Base-by-base conservation (phyloP, 2,888 invertebrate species). In the Pollenia griseotomentosa region DNA sequence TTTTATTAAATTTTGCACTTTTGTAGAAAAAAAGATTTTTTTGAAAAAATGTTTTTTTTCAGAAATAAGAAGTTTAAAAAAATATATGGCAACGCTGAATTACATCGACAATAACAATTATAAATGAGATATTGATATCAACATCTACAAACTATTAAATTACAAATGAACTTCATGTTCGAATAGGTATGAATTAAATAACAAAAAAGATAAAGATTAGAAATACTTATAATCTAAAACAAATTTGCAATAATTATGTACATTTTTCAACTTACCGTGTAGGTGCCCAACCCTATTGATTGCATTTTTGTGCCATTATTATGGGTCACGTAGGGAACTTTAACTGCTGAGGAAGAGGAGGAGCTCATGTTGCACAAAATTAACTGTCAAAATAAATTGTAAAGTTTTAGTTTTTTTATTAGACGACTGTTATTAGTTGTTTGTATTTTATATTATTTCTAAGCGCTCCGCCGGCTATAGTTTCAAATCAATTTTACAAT, bases 251-350 rank as follows among this genome's bases (percentile, higher is more conserved):
- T n/a, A 73, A 55, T 55, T 33, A 33, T 33, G 33, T 33, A 33
- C 4, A 33, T 33, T 6, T 33, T 33, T 33, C 7, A 48, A 66
- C 78, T 90, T 90, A 93, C 93, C 81, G 92, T 90, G 68, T 93
- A 93, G 6, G 93, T 93, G 73, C 93, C 93, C 68, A 93, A 86
- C 0, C 93, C 93, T 70, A 93, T 91, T 63, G 91, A 78, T 82
- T 91, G 93, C 51, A 93, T 88, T 88, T 91, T 90, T 2, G 91
- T 91, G 70, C 93, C 93, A 89, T 93, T 89, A 80, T 92, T 93
- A 70, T 93, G 90, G 59, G 89, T 91, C 10, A 92, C 89, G 53
- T 91, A 89, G 12, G 90, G 89, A 14, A 89, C 89, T 80, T 83
- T 85, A 33, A 51, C 42, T 51, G 51, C 5, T 23, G 74, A 42